These are phyloP conservation scores for Leucosticte australis DNA, from an alignment of 2,113 vertebrate genomes.

Conservation along the genomic window DNA sequence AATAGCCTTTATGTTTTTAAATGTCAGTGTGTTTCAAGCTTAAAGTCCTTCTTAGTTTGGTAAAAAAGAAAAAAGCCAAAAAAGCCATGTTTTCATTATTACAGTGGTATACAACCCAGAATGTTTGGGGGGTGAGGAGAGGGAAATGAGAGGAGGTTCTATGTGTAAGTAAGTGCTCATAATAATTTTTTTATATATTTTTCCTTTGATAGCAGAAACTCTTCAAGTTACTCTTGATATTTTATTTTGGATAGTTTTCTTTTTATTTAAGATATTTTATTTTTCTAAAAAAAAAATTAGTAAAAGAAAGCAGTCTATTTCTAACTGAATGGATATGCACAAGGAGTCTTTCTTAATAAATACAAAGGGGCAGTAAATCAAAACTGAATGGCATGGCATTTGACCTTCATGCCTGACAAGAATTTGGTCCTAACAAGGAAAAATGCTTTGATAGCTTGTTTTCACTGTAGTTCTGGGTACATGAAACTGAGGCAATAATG, in stretches of 20 bases:
- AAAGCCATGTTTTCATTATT: neutral
- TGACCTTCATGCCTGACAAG: neutral
- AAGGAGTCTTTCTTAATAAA: neutral
- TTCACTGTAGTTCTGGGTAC: neutral
- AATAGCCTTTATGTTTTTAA: neutral
- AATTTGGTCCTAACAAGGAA: neutral
- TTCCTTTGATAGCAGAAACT: neutral
- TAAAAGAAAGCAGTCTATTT: neutral
- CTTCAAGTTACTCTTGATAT: neutral
- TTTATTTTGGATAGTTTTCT: neutral
- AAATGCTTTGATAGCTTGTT: neutral
- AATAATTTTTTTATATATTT: neutral
- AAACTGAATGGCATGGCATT: neutral
- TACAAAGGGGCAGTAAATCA: neutral
- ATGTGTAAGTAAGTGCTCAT: neutral
- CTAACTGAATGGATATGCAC: neutral
- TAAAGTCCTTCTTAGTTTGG: neutral
- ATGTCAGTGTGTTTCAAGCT: neutral
- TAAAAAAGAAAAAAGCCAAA: neutral
- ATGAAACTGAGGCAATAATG: neutral
- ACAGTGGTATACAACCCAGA: neutral
- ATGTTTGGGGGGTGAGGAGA: fast-evolving
- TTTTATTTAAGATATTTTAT: neutral
- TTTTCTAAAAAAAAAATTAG: neutral
- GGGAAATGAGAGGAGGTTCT: neutral